A percentile compares a stretch with the other conserved stretches of the same genome.
Evolutionary conservation across 2,888 invertebrate species (phyloP).

Genomic region (Hydroisotoma schaefferi): DNA sequence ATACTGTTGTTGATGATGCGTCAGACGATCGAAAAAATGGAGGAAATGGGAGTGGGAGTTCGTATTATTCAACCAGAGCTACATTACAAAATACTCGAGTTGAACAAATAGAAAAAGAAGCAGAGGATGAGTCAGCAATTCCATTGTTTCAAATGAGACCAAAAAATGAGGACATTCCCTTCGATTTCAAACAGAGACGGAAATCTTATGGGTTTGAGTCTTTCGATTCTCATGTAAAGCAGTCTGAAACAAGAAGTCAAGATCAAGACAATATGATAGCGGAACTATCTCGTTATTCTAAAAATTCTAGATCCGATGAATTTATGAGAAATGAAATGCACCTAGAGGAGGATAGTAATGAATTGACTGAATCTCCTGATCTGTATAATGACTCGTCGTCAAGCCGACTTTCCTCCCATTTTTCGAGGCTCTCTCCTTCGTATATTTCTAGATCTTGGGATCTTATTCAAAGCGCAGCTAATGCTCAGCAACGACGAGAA

Average conservation of each 20-base stretch:
- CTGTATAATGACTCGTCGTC: no score
- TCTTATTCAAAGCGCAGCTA: constrained; percentile 34
- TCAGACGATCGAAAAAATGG: no score
- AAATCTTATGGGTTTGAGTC: constrained; percentile 73
- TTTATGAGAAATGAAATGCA: neutral
- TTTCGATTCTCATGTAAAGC: constrained; percentile 25
- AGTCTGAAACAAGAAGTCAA: neutral
- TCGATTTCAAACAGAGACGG: constrained; percentile 66
- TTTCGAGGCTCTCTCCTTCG: neutral
- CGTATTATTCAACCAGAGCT: neutral
- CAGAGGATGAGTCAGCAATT: constrained; percentile 7
- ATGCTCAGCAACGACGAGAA: constrained; percentile 22
- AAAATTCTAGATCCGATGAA: neutral
- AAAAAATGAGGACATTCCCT: constrained; percentile 27
- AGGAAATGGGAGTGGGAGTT: neutral
- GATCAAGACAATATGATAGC: neutral
- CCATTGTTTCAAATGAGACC: constrained; percentile 13
- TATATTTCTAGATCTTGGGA: constrained; percentile 38
- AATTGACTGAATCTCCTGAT: no score
- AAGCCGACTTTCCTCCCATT: neutral
- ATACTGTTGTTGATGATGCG: neutral
- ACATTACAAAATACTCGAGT: neutral
- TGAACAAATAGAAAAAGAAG: neutral
- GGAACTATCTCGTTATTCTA: neutral
- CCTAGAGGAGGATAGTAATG: neutral